Evolutionary conservation across 1,140 invertebrate species (phyloP).

Genomic region (Diachasmimorpha longicaudata): DNA sequence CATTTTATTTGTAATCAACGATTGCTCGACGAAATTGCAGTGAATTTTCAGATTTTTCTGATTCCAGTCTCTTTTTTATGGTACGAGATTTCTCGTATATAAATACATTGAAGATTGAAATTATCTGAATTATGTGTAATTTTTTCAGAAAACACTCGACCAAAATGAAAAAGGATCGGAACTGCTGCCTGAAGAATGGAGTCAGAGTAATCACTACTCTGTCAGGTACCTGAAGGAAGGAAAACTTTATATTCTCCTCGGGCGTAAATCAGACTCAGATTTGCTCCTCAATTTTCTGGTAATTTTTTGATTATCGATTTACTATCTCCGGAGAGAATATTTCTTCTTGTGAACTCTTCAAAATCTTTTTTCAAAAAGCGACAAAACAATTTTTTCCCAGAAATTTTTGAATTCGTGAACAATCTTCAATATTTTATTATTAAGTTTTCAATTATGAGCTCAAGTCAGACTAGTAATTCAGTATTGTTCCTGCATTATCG

Average conservation of each 20-base stretch:
- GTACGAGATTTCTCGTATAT: neutral
- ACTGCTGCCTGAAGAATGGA: conserved; percentile 74
- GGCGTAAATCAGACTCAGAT: conserved; percentile 68
- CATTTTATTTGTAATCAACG: too few relatives aligned
- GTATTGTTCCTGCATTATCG: too few relatives aligned
- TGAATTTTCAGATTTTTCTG: too few relatives aligned
- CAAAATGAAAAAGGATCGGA: conserved; percentile 69
- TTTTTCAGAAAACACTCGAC: conserved; percentile 66
- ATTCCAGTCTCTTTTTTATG: neutral
- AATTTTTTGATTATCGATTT: conserved; percentile 34
- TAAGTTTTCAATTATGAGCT: too few relatives aligned
- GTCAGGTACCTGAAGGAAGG: conserved; percentile 72
- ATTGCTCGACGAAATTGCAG: too few relatives aligned
- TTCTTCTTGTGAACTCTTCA: neutral
- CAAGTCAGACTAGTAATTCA: too few relatives aligned
- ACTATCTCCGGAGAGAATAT: neutral
- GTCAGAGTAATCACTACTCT: conserved; percentile 66
- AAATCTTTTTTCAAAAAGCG: too few relatives aligned
- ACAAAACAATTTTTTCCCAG: too few relatives aligned
- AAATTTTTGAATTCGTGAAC: too few relatives aligned
- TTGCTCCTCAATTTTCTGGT: conserved; percentile 73
- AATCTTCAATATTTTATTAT: too few relatives aligned
- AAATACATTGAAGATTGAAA: neutral
- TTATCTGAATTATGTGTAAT: neutral
- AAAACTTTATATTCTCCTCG: conserved; percentile 72